phyloP scores from a whole-genome alignment of 2,113 vertebrate species.

The Sturnira hondurensis region DNA sequence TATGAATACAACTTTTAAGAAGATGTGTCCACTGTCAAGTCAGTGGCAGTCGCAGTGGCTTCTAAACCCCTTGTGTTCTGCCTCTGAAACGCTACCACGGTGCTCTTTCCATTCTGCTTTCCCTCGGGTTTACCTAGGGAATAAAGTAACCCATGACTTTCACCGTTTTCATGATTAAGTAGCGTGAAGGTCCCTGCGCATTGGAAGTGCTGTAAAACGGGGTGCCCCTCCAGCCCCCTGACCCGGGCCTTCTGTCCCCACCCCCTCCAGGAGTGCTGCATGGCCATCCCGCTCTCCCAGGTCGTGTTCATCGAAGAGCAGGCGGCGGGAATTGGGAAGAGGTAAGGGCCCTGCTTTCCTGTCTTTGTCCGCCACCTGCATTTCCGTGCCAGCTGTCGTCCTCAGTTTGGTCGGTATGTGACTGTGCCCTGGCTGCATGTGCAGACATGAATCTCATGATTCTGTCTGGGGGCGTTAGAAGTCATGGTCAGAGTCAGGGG shows the following conservation, averaged over 20 bases:
- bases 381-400: background rate
- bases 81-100: background rate
- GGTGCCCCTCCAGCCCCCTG: background rate
- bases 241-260: background rate
- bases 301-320: slow-evolving; percentile 96
- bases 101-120: background rate
- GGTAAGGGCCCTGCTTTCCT: slow-evolving; percentile 77
- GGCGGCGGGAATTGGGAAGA: slow-evolving; percentile 96
- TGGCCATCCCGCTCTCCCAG: slow-evolving; percentile 91
- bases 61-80: background rate
- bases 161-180: background rate
- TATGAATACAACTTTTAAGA: background rate
- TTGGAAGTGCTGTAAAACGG: background rate
- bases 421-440: background rate
- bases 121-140: background rate
- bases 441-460: background rate
- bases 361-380: background rate
- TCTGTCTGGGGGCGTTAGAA: background rate
- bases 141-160: background rate
- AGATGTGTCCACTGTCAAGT: background rate
- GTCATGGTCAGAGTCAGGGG: background rate
- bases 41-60: background rate
- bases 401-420: background rate
- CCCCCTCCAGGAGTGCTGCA: slow-evolving; percentile 91
- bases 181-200: background rate